Evolutionary conservation across 2,888 invertebrate species (phyloP), one percentile per base, ranked within the genome.

Genomic region (Sesia bembeciformis): DNA sequence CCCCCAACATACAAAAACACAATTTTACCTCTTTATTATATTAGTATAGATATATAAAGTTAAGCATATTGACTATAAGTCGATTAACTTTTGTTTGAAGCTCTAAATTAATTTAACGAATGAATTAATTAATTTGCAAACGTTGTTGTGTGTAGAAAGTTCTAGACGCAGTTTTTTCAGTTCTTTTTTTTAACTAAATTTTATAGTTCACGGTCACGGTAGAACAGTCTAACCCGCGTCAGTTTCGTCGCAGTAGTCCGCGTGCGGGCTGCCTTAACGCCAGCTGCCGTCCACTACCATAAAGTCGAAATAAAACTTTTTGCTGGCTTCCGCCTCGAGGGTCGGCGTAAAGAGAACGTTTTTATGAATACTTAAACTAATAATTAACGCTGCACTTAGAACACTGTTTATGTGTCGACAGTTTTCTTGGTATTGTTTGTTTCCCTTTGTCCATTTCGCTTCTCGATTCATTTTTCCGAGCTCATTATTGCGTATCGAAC

Each of bases 291-390:
- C 61, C 63, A 59, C 62, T 53, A 53, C 60, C 43, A 55, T 61
- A 68, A 73, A 74, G 74, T 70, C 61, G 62, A 69, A 74, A 76
- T 74, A 73, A 73, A 66, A 68, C 62, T 69, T 71, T 69, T 68
- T 63, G 66, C 65, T 59, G 56, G 60, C 64, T 67, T 69, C 68
- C 68, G 66, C 66, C 60, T 60, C 56, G 57, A 54, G 55, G 56
- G 56, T 57, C 56, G 55, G 57, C 60, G 62, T 62, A 63, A 61
- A 66, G 59, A 60, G 23, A 66, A 59, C 58, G 61, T 63, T 78
- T 63, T 78, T 81, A 80, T 81, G 78, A 76, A 81, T 77, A 81
- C 79, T 78, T 77, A 80, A 82, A 78, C 75, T 81, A 82, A 82
- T 81, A 82, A 82, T 82, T 81, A 83, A 78, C 80, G 72, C 73